Evolutionary conservation across 1,140 invertebrate species (phyloP), one percentile per base, ranked within the genome.

Genomic region (Atta cephalotes): DNA sequence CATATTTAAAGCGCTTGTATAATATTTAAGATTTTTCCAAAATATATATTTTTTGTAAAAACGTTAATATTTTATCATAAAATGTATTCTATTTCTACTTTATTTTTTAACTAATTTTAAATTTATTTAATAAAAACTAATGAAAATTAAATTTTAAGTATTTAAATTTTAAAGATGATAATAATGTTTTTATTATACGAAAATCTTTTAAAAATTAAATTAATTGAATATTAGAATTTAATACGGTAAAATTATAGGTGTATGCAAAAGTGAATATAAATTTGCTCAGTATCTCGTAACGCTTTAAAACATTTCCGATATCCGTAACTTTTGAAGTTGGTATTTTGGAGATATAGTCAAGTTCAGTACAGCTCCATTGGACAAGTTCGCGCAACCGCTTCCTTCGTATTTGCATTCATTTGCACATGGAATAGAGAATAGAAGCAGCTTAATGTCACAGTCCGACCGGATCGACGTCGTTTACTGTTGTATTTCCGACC

Each of bases 331-430:
- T 49, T n/a, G 21, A 12, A 56, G 35, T 56, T 79, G 39, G 21
- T 56, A 53, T 79, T 85, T 78, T 66, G 62, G 16, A 79, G n/a
- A 10, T 74, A 72, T 14, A 14, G 21, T 25, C 70, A 74, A 62
- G 56, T 62, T 68, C 53, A 18, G 39, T 21, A n/a, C n/a, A 74
- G 58, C 49, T 84, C 14, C 56, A 28, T 49, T 28, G 18, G 31
- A 70, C 78, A 49, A 68, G 31, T 49, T 35, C 53, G n/a, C 31
- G 65, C 79, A 35, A 71, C 51, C 58, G 14, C 14, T 84, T 84
- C 14, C 70, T 84, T 76, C 58, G 56, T 76, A 84, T 84, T 84
- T 84, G 80, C 70, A 84, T 84, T 62, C 18, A 84, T 84, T 84
- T 76, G 70, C 80, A 74, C 70, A 35, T 51, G 39, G 58, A 76